phyloP scores from a whole-genome alignment of 2,113 vertebrate species.

The Hoplias malabaricus region DNA sequence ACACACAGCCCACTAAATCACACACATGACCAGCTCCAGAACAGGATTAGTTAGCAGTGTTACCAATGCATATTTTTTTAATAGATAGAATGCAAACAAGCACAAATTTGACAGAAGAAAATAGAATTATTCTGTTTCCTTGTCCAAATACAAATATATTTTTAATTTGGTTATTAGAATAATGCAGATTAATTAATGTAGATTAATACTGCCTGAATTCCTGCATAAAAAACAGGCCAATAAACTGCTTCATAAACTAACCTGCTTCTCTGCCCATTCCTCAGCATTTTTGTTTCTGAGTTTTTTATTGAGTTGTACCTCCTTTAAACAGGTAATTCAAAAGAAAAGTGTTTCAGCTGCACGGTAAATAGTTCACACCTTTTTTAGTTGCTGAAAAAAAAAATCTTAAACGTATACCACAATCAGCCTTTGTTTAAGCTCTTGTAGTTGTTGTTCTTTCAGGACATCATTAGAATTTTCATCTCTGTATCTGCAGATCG shows the following conservation, averaged over 20 bases:
- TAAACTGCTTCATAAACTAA: constrained; percentile 51
- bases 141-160: not conserved
- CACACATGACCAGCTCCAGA: constrained; percentile 17
- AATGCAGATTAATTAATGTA: no score
- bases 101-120: not conserved
- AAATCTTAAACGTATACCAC: constrained; percentile 61
- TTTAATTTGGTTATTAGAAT: no score
- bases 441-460: constrained; percentile 80
- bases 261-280: constrained; percentile 84
- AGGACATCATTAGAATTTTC: constrained; percentile 68
- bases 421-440: constrained; percentile 80
- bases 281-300: constrained; percentile 74
- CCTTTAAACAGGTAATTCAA: constrained; percentile 73
- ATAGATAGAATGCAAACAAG: not conserved
- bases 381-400: not conserved
- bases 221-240: constrained; percentile 11
- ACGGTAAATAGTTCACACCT: no score
- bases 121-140: not conserved
- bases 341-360: no score
- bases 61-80: constrained; percentile 2
- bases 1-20: constrained; percentile 17
- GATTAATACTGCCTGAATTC: no score
- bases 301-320: constrained; percentile 80
- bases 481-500: constrained; percentile 72
- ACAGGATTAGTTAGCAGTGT: constrained; percentile 19